phyloP scores from a whole-genome alignment of 2,888 invertebrate species.

The Azorinus chamasolen region DNA sequence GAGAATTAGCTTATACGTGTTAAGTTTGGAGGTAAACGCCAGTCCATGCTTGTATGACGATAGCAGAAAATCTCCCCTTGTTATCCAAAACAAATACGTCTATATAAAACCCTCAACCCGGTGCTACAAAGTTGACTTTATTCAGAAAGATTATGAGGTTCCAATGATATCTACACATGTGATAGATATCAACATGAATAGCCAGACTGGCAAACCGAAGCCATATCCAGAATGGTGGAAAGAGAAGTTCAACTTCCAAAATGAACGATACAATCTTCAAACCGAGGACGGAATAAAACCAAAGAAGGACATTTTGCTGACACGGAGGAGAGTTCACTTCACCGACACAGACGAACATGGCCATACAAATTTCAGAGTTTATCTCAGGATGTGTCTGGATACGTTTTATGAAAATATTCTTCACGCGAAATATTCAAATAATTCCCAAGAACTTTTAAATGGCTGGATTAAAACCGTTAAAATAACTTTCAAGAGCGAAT shows the following conservation, averaged over 20 bases:
- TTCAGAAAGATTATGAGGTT: conserved; percentile 13
- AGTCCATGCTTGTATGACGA: conserved; percentile 24
- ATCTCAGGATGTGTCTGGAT: conserved; percentile 39
- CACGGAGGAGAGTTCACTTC: conserved; percentile 26
- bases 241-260: conserved; percentile 23
- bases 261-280: conserved; percentile 15
- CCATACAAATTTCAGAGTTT: conserved; percentile 44
- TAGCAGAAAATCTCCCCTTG: conserved; percentile 35
- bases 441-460: neutral
- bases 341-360: conserved; percentile 51
- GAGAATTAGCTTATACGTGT: neutral
- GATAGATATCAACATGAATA: conserved; percentile 46
- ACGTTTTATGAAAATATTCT: conserved; percentile 42
- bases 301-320: conserved; percentile 4
- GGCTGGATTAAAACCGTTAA: conserved; percentile 41
- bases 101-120: conserved; percentile 40
- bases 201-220: conserved; percentile 36
- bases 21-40: conserved; percentile 24
- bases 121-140: conserved; percentile 9
- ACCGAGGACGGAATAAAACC: conserved; percentile 38
- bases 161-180: conserved; percentile 17
- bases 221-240: conserved; percentile 49
- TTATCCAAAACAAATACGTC: conserved; percentile 22
- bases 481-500: conserved; percentile 38
- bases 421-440: conserved; percentile 8